phyloP scores from a whole-genome alignment of 2,888 invertebrate genomes.

The Cryptophagus acutangulus region DNA sequence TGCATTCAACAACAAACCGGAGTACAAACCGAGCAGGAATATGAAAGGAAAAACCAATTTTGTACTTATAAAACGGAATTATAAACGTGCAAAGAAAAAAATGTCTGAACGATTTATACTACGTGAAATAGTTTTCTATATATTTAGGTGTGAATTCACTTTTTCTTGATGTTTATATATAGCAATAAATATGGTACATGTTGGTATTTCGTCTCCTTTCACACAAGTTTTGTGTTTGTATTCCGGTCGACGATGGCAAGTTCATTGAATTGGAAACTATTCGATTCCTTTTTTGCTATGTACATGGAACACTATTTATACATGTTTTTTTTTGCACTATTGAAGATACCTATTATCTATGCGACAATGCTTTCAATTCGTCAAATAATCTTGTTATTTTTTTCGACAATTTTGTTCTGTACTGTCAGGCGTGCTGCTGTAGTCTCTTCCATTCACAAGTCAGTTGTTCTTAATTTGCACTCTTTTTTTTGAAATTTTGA shows the following conservation, averaged over 20 bases:
- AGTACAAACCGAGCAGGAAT: too few species aligned
- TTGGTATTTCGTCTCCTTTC: conserved; percentile 5
- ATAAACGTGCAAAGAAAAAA: too few species aligned
- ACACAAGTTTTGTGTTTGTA: conserved; percentile 5
- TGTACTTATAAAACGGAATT: too few species aligned
- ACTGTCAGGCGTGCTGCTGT: conserved; percentile 1
- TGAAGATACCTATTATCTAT: conserved; percentile 4
- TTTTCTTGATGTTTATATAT: conserved; percentile 3
- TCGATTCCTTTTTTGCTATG: conserved; percentile 16
- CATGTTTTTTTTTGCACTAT: conserved; percentile 6
- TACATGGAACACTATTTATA: neutral
- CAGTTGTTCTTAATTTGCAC: too few species aligned
- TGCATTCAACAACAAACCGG: too few species aligned
- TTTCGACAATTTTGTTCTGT: too few species aligned
- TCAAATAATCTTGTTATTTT: too few species aligned
- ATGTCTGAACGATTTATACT: too few species aligned
- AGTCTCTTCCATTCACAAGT: too few species aligned
- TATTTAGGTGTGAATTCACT: conserved; percentile 8
- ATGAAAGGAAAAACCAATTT: too few species aligned
- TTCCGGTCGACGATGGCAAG: conserved; percentile 8
- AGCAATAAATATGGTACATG: conserved; percentile 4
- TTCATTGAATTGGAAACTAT: conserved; percentile 20
- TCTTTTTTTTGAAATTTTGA: too few species aligned
- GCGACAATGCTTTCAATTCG: conserved; percentile 4
- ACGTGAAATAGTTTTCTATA: too few species aligned